phyloP scores from a whole-genome alignment of 1,140 invertebrate genomes.

The Homalodisca vitripennis region DNA sequence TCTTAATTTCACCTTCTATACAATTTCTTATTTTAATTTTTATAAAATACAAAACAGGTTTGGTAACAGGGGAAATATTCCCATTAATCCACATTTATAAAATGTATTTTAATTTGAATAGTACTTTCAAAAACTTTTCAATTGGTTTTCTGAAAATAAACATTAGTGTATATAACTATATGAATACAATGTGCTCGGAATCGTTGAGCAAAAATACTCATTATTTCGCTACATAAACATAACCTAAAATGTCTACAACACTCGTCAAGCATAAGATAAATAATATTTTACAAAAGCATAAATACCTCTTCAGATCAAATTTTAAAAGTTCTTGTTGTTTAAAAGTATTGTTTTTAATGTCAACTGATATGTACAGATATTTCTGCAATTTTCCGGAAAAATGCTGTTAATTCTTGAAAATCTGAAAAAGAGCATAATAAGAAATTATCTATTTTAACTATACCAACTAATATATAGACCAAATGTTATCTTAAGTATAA shows the following conservation, averaged over 20 bases:
- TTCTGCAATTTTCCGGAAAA: too few relatives aligned
- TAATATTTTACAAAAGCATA: too few relatives aligned
- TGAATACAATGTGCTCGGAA: background rate
- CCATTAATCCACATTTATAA: slow-evolving; percentile 23
- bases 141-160: slow-evolving; percentile 7
- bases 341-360: too few relatives aligned
- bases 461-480: too few relatives aligned
- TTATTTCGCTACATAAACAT: slow-evolving; percentile 25
- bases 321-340: too few relatives aligned
- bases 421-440: too few relatives aligned
- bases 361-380: too few relatives aligned
- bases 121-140: slow-evolving; percentile 15
- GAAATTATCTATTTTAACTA: too few relatives aligned
- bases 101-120: background rate
- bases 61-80: slow-evolving; percentile 23
- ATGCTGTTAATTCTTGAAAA: too few relatives aligned
- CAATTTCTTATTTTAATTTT: background rate
- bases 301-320: too few relatives aligned
- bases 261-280: background rate
- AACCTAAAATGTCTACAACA: slow-evolving; percentile 4
- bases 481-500: too few relatives aligned
- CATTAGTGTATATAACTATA: background rate
- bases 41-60: slow-evolving; percentile 1
- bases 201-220: slow-evolving; percentile 18
- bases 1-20: background rate